Base-by-base conservation (phyloP, 2,113 vertebrate species). In the Chlorodrepanis virens region DNA sequence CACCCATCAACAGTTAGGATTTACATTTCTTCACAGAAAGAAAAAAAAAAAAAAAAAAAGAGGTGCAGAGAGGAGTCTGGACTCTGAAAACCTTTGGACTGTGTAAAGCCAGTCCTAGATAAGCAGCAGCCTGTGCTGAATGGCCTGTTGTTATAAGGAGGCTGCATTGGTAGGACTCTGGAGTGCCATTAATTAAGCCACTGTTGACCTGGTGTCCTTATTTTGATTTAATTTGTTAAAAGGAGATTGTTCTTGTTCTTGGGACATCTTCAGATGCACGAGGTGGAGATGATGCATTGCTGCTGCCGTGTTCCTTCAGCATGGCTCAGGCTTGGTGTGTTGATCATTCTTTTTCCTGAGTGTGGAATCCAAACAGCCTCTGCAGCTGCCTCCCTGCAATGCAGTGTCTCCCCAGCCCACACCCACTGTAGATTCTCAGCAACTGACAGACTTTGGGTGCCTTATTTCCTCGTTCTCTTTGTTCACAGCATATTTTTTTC, bases 311-410 rank as follows among this genome's bases (percentile, higher is more conserved):
- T 42, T 79, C 25, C 33, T 80, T 72, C 87, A 52, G 50, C 42
- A 8, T 50, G 68, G 85, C 82, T 81, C 19, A 67, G 72, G 72
- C 69, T 87, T 70, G 69, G 29, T 17, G 29, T 56, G 53, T 71
- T 88, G 78, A 39, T 94, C 16, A 47, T 68, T 85, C 27, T 89
- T 91, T 86, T 75, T 68, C 75, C 0, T 1, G 64, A 40, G 21
- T 37, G n/a, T 87, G 60, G 80, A 75, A 50, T 33, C 65, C 52
- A 31, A 83, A 64, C 8, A 83, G 75, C 52, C 75, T 78, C 76
- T 92, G 90, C 93, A 94, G 79, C 83, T 92, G 92, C 71, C 37
- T 83, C 53, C 54, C 90, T 86, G 95, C 93, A 94, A 74, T 93
- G 90, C 93, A 94, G 90, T 61, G 63, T 50, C 52, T 96, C 47